Evolutionary conservation across 2,888 invertebrate genomes (phyloP).

Genomic region (Papilio demoleus): DNA sequence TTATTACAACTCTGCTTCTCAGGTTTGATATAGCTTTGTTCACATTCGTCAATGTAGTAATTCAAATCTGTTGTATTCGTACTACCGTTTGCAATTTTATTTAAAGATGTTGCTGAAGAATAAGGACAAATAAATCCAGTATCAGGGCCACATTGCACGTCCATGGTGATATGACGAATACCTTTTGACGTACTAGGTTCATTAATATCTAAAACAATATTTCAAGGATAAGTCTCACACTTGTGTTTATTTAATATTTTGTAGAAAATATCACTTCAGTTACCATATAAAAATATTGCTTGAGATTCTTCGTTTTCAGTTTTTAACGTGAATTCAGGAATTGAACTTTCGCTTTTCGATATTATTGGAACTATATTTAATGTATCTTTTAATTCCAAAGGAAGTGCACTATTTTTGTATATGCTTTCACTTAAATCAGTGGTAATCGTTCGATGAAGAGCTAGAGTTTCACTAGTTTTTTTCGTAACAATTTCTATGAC

Average conservation of each 20-base stretch:
- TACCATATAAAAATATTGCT: conserved; percentile 72
- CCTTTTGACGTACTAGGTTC: conserved; percentile 80
- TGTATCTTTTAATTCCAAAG: conserved; percentile 52
- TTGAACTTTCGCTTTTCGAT: conserved; percentile 54
- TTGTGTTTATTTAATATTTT: background rate
- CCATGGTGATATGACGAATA: conserved; percentile 66
- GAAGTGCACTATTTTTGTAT: conserved; percentile 4
- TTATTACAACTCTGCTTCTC: no score
- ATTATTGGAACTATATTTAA: conserved; percentile 54
- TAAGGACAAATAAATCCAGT: conserved; percentile 49
- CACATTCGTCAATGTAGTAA: conserved; percentile 42
- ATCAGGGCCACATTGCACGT: conserved; percentile 76
- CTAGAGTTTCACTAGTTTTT: conserved; percentile 61
- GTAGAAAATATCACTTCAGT: background rate
- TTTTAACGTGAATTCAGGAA: conserved; percentile 50
- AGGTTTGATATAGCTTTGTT: conserved; percentile 42
- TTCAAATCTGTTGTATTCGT: conserved; percentile 27
- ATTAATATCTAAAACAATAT: conserved; percentile 66
- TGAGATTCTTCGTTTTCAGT: conserved; percentile 58
- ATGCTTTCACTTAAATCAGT: conserved; percentile 55
- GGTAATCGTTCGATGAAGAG: conserved; percentile 61
- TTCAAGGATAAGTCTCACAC: conserved; percentile 7
- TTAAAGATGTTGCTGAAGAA: conserved; percentile 53
- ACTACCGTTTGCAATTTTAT: background rate
- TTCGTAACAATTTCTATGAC: conserved; percentile 65